Base-by-base conservation (phyloP, 2,888 invertebrate genomes). In the Panorpa germanica region DNA sequence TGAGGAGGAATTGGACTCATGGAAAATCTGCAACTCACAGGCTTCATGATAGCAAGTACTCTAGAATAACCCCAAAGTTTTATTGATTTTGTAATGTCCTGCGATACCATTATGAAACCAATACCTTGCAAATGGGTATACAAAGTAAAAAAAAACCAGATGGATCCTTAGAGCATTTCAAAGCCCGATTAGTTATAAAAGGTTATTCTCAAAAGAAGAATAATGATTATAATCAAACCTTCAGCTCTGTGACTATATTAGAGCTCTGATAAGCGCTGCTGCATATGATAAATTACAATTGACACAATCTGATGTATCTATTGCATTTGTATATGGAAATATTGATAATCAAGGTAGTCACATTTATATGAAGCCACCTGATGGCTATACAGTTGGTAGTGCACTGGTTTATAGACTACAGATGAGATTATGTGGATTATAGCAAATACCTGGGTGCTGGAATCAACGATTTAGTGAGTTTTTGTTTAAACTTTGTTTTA, bases 381-480 rank as follows among this genome's bases (percentile, higher is more conserved):
- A 44, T 31, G 48, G 48, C 7, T 45, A 39, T 31, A 31, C 39
- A 11, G 42, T 47, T 35, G 43, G 41, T n/a, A 37, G 41, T 3
- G 29, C 28, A 5, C 23, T 31, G 13, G 46, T 48, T 4, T 52
- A 49, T 33, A 37, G 40, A 22, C 35, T 52, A 8, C 39, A 39
- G n/a, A 40, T 38, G 33, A 43, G 45, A 28, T 24, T 52, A 13
- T 50, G 52, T 38, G 49, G 50, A 7, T 38, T 52, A 3, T 49
- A 48, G 31, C 49, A 51, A 35, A 41, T 46, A 9, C 42, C 47
- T 7, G 31, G 49, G 24, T 42, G 42, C 22, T 51, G 50, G 48
- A 45, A 49, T 34, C 32, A 39, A 14, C 34, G 38, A n/a, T 42
- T 50, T 32, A 36, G 34, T n/a, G 25, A 34, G 5, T 45, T 43